Base-by-base conservation (phyloP, 2,888 invertebrate species). In the Microctonus brassicae region DNA sequence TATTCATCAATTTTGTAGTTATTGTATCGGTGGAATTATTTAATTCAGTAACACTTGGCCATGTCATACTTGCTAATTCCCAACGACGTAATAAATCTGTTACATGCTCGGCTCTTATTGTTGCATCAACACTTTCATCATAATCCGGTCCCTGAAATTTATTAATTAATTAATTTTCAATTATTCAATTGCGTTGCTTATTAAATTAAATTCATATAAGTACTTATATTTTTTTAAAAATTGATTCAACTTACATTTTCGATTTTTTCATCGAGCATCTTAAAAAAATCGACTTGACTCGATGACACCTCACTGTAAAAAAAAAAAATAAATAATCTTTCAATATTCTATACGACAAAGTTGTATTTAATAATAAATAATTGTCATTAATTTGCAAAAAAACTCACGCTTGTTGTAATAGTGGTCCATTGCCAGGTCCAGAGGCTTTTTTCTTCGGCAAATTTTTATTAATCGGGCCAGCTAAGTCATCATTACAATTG, bases 211-310 rank as follows among this genome's bases (percentile, higher is more conserved):
- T 11, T 1, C 29, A 4, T 26, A 17, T 36, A 61, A 33, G 2
- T 6, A 26, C 60, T 42, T 53, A 11, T 36, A 65, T 22, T 17
- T 57, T 24, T 20, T 17, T n/a, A 47, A 13, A 13, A 11, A 17
- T 57, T 60, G 20, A 36, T 33, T 17, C 3, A 36, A 88, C 91
- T 90, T 89, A 96, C 96, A 89, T 93, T 94, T 88, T 95, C 95
- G 84, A 97, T 96, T 90, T 95, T 96, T 82, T 95, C 95, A 86
- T 97, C 97, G 81, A 97, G 90, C 95, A 96, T 95, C 87, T 93
- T 94, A 90, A 97, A 97, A 90, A 97, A 97, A 86, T 97, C 95
- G 85, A 95, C 92, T 88, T 97, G 97, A 87, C 97, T 97, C 76
- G 92, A 92, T 74, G 96, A 96, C 86, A 95, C 92, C 90, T 95